Evolutionary conservation across 2,797 vertebrate genomes (phyloP).

Genomic region (Tolypeutes matacus): DNA sequence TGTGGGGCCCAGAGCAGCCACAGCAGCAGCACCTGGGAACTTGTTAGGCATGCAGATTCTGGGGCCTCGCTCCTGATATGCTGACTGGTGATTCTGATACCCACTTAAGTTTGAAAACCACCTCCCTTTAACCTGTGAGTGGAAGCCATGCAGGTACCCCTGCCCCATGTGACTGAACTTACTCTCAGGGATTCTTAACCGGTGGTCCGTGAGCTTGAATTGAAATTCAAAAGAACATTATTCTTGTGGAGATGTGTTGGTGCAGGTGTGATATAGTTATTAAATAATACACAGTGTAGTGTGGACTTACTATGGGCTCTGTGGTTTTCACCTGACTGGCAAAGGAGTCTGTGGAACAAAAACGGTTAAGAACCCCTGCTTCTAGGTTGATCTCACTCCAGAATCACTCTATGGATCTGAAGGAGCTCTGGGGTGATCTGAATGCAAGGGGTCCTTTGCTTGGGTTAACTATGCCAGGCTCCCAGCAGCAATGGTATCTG

Average conservation of each 20-base stretch:
- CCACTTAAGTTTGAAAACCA: neutral
- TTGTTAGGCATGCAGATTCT: neutral
- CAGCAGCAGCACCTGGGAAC: neutral
- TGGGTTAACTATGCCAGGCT: neutral
- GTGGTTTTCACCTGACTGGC: too few species aligned
- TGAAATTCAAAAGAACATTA: too few species aligned
- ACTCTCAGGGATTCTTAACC: neutral
- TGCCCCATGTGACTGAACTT: neutral
- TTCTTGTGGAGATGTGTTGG: too few species aligned
- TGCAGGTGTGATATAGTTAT: too few species aligned
- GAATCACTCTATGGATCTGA: neutral
- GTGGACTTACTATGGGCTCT: too few species aligned
- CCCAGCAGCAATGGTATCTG: neutral
- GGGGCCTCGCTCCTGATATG: neutral
- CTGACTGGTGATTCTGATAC: neutral
- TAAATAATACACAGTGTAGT: too few species aligned
- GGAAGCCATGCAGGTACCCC: neutral
- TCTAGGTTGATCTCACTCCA: neutral
- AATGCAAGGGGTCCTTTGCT: neutral
- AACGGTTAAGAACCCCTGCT: too few species aligned
- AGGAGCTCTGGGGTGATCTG: neutral
- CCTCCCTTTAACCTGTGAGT: constrained; percentile 5
- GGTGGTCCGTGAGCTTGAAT: too few species aligned
- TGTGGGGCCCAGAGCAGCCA: neutral
- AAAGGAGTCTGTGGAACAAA: too few species aligned